phyloP scores from a whole-genome alignment of 2,888 invertebrate genomes.

The Druceiella hillmani region DNA sequence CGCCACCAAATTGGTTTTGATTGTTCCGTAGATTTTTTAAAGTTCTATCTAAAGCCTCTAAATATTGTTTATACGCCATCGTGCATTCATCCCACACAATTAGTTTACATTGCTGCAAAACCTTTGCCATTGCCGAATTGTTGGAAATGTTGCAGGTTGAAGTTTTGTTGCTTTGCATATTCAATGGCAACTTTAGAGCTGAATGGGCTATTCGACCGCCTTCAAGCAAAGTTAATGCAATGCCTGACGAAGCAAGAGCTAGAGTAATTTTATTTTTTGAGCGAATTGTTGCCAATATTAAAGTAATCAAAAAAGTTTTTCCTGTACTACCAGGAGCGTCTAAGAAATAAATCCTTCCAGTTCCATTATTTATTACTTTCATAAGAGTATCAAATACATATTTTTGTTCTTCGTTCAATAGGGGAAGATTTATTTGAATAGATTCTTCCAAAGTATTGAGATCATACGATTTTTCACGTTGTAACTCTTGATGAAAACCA shows the following conservation, averaged over 20 bases:
- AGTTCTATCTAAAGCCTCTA: conserved; percentile 19
- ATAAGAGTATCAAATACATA: conserved; percentile 22
- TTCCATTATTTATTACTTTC: conserved; percentile 21
- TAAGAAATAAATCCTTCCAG: conserved; percentile 22
- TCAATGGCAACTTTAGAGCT: conserved; percentile 22
- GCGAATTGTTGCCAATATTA: conserved; percentile 19
- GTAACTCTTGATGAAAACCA: no score
- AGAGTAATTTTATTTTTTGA: conserved; percentile 16
- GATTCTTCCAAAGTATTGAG: conserved; percentile 19
- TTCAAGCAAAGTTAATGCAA: conserved; percentile 19
- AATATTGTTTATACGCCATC: conserved; percentile 19
- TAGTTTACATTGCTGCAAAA: conserved; percentile 16
- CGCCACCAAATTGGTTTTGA: conserved; percentile 26
- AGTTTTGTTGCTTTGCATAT: conserved; percentile 20
- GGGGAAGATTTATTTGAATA: conserved; percentile 24
- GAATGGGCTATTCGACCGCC: conserved; percentile 22
- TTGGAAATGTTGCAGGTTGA: conserved; percentile 17
- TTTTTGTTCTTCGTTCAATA: conserved; percentile 24
- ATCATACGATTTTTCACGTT: conserved; percentile 24
- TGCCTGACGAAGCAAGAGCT: conserved; percentile 20
- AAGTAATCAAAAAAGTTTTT: conserved; percentile 20
- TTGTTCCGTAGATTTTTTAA: conserved; percentile 21
- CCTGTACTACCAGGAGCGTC: conserved; percentile 20
- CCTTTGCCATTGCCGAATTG: conserved; percentile 18
- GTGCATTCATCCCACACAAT: conserved; percentile 22